Percentiles rank a stretch among this genome's conserved stretches.
phyloP scores from a whole-genome alignment of 1,140 invertebrate species.

The Chionoecetes opilio region DNA sequence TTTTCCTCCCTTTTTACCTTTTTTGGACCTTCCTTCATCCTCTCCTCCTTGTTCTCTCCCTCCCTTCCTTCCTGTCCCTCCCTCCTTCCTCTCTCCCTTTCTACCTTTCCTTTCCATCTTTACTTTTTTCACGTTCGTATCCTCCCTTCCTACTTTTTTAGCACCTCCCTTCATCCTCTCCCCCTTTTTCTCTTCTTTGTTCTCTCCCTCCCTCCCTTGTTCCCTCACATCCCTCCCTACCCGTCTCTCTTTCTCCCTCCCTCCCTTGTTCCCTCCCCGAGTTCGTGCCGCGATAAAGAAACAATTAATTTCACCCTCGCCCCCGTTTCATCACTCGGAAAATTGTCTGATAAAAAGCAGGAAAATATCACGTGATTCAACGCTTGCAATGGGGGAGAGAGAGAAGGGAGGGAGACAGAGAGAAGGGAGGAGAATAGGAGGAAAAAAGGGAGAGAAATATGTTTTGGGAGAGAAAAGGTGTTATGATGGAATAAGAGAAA shows the following conservation, averaged over 20 bases:
- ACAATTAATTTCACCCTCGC: neutral
- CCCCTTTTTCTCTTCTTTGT: neutral
- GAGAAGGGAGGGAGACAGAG: neutral
- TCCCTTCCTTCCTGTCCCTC: too few species aligned
- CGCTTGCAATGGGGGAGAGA: neutral
- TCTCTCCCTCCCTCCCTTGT: too few species aligned
- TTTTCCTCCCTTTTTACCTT: neutral
- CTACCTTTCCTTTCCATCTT: too few species aligned
- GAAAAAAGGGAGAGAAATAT: neutral
- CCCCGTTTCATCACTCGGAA: conserved; percentile 5
- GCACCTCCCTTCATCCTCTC: too few species aligned
- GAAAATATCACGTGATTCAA: conserved; percentile 21
- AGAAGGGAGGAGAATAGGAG: neutral
- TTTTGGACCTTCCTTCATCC: neutral
- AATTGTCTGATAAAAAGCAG: neutral
- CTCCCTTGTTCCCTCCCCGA: neutral
- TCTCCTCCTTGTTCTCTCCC: too few species aligned
- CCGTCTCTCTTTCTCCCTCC: neutral
- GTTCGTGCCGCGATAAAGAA: conserved; percentile 5
- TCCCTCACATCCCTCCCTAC: neutral
- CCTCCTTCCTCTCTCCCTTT: too few species aligned
- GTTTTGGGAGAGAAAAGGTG: neutral
- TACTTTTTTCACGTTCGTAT: too few species aligned
- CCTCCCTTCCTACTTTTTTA: too few species aligned
- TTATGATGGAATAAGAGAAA: too few species aligned